A percentile compares a stretch with the other conserved stretches of the same genome.
phyloP scores from a whole-genome alignment of 2,797 vertebrate species.

The Xiphorhynchus erythropygius region DNA sequence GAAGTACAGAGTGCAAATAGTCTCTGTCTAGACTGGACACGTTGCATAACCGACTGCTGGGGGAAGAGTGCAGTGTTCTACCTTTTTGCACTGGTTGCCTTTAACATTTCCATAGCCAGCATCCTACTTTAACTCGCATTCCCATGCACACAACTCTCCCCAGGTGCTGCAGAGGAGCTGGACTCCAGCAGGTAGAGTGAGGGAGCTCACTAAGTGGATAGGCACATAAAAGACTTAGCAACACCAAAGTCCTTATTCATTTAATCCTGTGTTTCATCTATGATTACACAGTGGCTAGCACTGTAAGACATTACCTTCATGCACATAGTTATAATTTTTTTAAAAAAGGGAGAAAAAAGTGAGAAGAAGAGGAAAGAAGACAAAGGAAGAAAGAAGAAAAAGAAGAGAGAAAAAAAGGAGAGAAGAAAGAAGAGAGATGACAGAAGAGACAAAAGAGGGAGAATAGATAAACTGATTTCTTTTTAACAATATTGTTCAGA shows the following conservation, averaged over 20 bases:
- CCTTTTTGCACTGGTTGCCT: neutral
- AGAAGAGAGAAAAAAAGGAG: neutral
- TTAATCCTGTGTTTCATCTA: neutral
- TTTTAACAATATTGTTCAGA: neutral
- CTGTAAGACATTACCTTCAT: neutral
- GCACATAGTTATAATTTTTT: neutral
- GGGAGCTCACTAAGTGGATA: neutral
- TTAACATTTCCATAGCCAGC: neutral
- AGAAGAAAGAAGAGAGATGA: no score
- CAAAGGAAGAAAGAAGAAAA: no score
- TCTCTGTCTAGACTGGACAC: neutral
- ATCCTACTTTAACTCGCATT: neutral
- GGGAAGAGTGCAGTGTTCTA: neutral
- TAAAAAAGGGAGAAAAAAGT: accelerated
- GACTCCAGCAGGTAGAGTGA: neutral
- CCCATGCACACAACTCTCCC: neutral
- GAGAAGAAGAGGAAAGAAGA: neutral
- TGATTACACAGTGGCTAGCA: neutral
- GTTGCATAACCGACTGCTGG: neutral
- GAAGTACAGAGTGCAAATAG: neutral
- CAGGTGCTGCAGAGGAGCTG: neutral
- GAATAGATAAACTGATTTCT: neutral
- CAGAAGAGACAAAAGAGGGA: neutral
- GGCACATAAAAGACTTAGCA: neutral
- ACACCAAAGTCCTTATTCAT: neutral